phyloP scores from a whole-genome alignment of 2,888 invertebrate species.

The Spodoptera exigua region DNA sequence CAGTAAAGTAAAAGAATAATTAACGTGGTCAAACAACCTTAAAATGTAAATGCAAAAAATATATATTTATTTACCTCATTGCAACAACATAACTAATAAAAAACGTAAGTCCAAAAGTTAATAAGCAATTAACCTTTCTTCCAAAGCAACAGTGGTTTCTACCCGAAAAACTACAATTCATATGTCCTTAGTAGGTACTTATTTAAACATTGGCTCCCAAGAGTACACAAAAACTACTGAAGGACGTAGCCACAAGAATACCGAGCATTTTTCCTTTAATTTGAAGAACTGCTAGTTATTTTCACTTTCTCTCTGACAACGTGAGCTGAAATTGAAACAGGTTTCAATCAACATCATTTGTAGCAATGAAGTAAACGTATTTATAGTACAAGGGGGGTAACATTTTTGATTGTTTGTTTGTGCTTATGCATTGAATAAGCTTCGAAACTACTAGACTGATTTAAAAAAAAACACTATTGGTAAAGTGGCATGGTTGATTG shows the following conservation, averaged over 20 bases:
- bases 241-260: slow-evolving; percentile 13
- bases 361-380: slow-evolving; percentile 21
- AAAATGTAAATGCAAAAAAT: too few species aligned
- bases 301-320: slow-evolving; percentile 26
- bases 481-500: too few species aligned
- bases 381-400: slow-evolving; percentile 12
- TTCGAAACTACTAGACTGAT: too few species aligned
- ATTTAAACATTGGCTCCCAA: slow-evolving; percentile 45
- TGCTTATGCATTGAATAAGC: too few species aligned
- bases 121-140: not conserved
- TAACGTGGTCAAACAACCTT: too few species aligned
- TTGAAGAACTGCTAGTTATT: slow-evolving; percentile 41
- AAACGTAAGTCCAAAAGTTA: not conserved
- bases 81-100: not conserved
- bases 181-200: slow-evolving; percentile 37
- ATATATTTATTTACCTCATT: too few species aligned
- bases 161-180: slow-evolving; percentile 19
- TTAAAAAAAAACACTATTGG: too few species aligned
- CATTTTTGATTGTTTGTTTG: slow-evolving; percentile 1
- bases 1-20: too few species aligned
- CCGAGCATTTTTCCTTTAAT: slow-evolving; percentile 36
- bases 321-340: slow-evolving; percentile 40
- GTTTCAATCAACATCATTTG: slow-evolving; percentile 34
- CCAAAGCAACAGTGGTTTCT: slow-evolving; percentile 12
- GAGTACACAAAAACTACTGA: slow-evolving; percentile 37